Evolutionary conservation across 2,113 vertebrate species (phyloP), one percentile per base, ranked within the genome.

Genomic region (Nerophis ophidion): DNA sequence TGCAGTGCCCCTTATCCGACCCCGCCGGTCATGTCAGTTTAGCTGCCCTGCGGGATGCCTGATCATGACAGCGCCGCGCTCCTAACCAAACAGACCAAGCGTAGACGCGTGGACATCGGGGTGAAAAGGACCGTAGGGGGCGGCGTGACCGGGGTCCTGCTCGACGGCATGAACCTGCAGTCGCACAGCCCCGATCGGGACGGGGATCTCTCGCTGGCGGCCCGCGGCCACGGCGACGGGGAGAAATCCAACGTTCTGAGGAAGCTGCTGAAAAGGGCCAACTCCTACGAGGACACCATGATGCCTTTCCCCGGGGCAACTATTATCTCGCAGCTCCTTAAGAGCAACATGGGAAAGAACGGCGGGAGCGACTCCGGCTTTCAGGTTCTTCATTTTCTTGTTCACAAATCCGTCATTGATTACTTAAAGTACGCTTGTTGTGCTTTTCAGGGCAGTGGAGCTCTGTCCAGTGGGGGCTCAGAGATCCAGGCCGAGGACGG

Each of bases 21-120:
- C 73, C 70, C n/a, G n/a, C 62, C 56, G 75, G 72, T 63, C 79
- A 86, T 87, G 87, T 68, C 68, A 58, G 40, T 63, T 74, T 87
- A 87, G 84, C 76, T 72, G 67, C 74, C 82, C 84, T 84, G 80
- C 87, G 97, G 95, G 94, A 99, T 99, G 97, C 97, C 97, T 94
- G 97, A 98, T 95, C 96, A 99, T 99, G 96, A 97, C 93, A 97
- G 92, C 92, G 85, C 91, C 91, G 89, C 93, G 91, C 93, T 98
- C 92, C 92, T 98, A 97, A 98, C 89, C 87, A 95, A 94, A 95
- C 96, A 99, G 90, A 98, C 93, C 82, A 99, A 99, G 91, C 96
- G n/a, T n/a, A n/a, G n/a, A n/a, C n/a, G n/a, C n/a, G 96, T 99
- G 84, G 97, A 99, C 92, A 99, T 99, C 86, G 97, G 97, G 91